A percentile compares a stretch with the other conserved stretches of the same genome.
These are phyloP conservation scores for Rotaria socialis DNA, from an alignment of 2,888 invertebrate genomes.

Conservation along the genomic window DNA sequence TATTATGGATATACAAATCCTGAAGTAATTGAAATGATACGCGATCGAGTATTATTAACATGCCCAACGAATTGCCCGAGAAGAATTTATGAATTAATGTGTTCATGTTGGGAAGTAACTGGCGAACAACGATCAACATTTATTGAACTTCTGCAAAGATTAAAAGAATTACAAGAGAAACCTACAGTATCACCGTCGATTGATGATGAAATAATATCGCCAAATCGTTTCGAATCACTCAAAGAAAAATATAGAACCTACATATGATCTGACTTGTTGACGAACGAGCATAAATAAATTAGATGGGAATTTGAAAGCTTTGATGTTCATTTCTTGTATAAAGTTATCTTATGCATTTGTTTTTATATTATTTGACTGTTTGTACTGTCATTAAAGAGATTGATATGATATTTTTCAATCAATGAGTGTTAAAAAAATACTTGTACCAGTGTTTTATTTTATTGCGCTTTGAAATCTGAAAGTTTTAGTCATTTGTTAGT, in stretches of 20 bases:
- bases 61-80: conserved; percentile 88
- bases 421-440: too few relatives aligned
- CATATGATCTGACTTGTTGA: not conserved
- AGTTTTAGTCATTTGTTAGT: too few relatives aligned
- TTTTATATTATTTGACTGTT: not conserved
- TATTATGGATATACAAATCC: conserved; percentile 40
- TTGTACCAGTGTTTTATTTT: too few relatives aligned
- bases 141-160: conserved; percentile 79
- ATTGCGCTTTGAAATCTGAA: too few relatives aligned
- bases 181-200: not conserved
- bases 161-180: conserved; percentile 67
- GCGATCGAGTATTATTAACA: conserved; percentile 82
- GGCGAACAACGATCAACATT: conserved; percentile 85
- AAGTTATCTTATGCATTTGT: not conserved
- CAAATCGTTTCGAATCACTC: not conserved
- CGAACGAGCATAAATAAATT: too few relatives aligned
- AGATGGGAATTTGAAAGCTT: not conserved
- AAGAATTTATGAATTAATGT: conserved; percentile 86
- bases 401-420: too few relatives aligned
- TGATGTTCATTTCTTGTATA: not conserved
- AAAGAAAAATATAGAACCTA: not conserved
- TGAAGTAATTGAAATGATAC: conserved; percentile 82
- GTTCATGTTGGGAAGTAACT: conserved; percentile 95
- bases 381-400: too few relatives aligned
- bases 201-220: not conserved